Base-by-base conservation (phyloP, 2,113 vertebrate species). In the Leptocoma aspasia region DNA sequence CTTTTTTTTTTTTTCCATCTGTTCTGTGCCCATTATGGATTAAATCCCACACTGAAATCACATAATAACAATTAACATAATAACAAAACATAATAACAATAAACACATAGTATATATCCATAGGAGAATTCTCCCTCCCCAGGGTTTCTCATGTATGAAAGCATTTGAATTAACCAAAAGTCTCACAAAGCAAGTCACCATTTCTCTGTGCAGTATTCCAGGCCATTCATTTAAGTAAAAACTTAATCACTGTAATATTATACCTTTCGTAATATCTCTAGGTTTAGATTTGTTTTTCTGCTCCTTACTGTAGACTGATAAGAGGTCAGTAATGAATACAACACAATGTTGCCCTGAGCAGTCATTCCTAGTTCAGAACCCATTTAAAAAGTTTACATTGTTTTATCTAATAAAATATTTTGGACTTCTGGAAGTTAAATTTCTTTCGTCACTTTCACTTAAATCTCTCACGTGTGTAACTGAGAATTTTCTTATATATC, bases 1-100 rank as follows among this genome's bases (percentile, higher is more conserved):
- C 2, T 4, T 28, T 9, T 21, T 41, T 68, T 12, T 26, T 13
- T 4, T 0, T 3, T 1, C 3, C 1, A 5, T n/a, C 16, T 41
- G 1, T 53, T 95, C 39, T 77, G 20, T 42, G 7, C 4, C 15
- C 2, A 2, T 53, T 60, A 16, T 52, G 14, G 16, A 50, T 64
- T 76, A 86, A 88, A 76, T 56, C 9, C n/a, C 13, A 56, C 17
- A 28, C 11, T n/a, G n/a, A n/a, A n/a, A n/a, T n/a, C n/a, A n/a
- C n/a, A n/a, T n/a, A n/a, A n/a, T n/a, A n/a, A n/a, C n/a, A n/a
- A n/a, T n/a, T n/a, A n/a, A n/a, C n/a, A n/a, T n/a, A n/a, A n/a
- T n/a, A n/a, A n/a, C n/a, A n/a, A n/a, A n/a, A n/a, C n/a, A n/a
- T n/a, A n/a, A n/a, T n/a, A n/a, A n/a, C n/a, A n/a, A n/a, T n/a